A percentile compares a stretch with the other conserved stretches of the same genome.
Conservation (phyloP, 2,113 vertebrate genomes). For the Centrocercus urophasianus region DNA sequence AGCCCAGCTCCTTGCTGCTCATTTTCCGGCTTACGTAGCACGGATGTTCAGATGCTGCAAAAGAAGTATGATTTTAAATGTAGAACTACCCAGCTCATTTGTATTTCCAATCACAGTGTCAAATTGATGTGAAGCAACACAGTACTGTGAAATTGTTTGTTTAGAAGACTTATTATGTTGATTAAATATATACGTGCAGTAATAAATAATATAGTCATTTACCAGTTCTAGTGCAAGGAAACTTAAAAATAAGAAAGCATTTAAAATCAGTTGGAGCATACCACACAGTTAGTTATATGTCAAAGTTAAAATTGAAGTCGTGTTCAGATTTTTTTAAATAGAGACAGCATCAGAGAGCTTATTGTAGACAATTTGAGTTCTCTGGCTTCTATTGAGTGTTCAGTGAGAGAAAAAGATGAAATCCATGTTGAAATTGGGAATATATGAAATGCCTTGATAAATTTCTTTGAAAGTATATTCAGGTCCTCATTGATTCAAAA, state of each 20-base stretch:
- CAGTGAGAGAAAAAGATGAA: neutral
- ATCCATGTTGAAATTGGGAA: neutral
- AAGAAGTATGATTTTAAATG: neutral
- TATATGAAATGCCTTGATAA: neutral
- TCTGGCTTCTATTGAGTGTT: neutral
- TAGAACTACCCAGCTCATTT: accelerated
- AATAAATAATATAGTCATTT: neutral
- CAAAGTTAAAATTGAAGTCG: neutral
- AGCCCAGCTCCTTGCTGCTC: neutral
- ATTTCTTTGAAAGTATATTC: neutral
- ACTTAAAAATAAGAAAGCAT: neutral
- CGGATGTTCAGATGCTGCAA: neutral
- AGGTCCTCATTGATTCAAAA: neutral
- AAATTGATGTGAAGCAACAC: neutral
- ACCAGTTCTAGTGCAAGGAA: neutral
- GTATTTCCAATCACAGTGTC: neutral
- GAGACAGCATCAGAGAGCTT: neutral
- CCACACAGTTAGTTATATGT: neutral
- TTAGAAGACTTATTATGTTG: neutral
- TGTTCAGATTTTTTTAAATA: neutral
- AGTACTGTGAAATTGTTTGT: neutral
- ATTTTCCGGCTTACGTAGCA: neutral
- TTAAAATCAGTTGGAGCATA: neutral
- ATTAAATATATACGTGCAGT: neutral
- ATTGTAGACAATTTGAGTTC: neutral